phyloP scores from a whole-genome alignment of 2,888 invertebrate species.

The Diaprepes abbreviatus region DNA sequence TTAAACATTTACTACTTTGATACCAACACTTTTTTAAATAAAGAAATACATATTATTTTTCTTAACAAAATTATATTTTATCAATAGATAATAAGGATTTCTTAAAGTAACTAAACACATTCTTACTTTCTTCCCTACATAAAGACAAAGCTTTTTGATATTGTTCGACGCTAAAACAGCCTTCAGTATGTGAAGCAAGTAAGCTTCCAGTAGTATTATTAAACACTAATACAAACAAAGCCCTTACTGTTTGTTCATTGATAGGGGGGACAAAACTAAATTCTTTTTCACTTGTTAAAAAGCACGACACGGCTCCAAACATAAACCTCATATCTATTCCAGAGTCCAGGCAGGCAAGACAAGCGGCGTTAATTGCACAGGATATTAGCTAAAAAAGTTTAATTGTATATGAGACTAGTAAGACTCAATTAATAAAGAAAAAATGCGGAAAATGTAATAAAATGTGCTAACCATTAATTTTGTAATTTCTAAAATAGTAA shows the following conservation, averaged over 20 bases:
- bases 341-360: slow-evolving; percentile 85
- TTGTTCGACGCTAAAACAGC: slow-evolving; percentile 76
- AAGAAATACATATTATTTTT: neutral
- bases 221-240: slow-evolving; percentile 81
- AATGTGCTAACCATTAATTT: too few relatives aligned
- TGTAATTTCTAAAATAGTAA: too few relatives aligned
- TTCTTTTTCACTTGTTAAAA: slow-evolving; percentile 73
- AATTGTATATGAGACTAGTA: too few relatives aligned
- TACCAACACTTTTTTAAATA: too few relatives aligned
- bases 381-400: slow-evolving; percentile 79
- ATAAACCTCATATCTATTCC: slow-evolving; percentile 87
- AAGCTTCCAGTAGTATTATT: slow-evolving; percentile 73
- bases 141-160: slow-evolving; percentile 77
- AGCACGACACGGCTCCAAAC: slow-evolving; percentile 84
- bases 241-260: slow-evolving; percentile 70
- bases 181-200: slow-evolving; percentile 78
- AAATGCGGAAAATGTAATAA: too few relatives aligned
- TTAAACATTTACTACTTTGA: too few relatives aligned
- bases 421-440: too few relatives aligned
- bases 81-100: slow-evolving; percentile 57
- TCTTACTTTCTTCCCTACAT: slow-evolving; percentile 76
- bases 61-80: slow-evolving; percentile 5
- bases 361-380: slow-evolving; percentile 85
- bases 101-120: slow-evolving; percentile 82
- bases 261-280: slow-evolving; percentile 63